A percentile compares a stretch with the other conserved stretches of the same genome.
phyloP scores from a whole-genome alignment of 2,113 vertebrate species.

The Neotoma lepida region DNA sequence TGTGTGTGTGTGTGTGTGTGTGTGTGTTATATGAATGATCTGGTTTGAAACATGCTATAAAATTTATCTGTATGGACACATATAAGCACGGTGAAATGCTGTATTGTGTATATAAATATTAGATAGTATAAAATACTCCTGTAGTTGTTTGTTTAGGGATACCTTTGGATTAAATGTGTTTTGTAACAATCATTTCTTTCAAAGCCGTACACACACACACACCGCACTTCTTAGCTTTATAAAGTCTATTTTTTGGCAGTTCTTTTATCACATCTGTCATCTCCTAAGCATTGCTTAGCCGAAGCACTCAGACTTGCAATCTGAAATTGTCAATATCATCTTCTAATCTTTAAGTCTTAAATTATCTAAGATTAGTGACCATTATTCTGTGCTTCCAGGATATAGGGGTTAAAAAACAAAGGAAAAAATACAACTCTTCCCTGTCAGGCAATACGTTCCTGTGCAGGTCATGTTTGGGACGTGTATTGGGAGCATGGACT shows the following conservation, averaged over 20 bases:
- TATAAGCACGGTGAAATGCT: slow-evolving; percentile 65
- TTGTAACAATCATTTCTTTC: slow-evolving; percentile 73
- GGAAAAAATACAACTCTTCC: slow-evolving; percentile 58
- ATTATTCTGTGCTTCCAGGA: slow-evolving; percentile 6
- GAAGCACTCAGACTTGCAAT: slow-evolving; percentile 76
- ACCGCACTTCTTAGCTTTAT: slow-evolving; percentile 61
- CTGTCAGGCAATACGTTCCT: slow-evolving; percentile 67
- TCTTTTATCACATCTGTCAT: slow-evolving; percentile 79
- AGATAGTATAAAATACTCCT: slow-evolving; percentile 62
- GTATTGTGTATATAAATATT: slow-evolving; percentile 70
- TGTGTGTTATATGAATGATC: background rate
- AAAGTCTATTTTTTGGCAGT: slow-evolving; percentile 74
- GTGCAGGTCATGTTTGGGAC: slow-evolving; percentile 50
- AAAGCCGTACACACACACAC: slow-evolving; percentile 55
- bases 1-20: background rate
- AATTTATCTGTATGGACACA: slow-evolving; percentile 38
- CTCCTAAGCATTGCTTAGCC: slow-evolving; percentile 79
- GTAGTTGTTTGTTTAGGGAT: slow-evolving; percentile 72
- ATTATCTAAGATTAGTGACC: slow-evolving; percentile 61
- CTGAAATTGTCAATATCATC: slow-evolving; percentile 79
- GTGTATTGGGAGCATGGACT: slow-evolving; percentile 44
- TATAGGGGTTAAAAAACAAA: slow-evolving; percentile 23
- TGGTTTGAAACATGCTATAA: slow-evolving; percentile 57
- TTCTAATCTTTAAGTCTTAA: slow-evolving; percentile 76
- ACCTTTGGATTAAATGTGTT: slow-evolving; percentile 66